A percentile compares a stretch with the other conserved stretches of the same genome.
phyloP scores from a whole-genome alignment of 2,113 vertebrate species.

The Butorides virescens region DNA sequence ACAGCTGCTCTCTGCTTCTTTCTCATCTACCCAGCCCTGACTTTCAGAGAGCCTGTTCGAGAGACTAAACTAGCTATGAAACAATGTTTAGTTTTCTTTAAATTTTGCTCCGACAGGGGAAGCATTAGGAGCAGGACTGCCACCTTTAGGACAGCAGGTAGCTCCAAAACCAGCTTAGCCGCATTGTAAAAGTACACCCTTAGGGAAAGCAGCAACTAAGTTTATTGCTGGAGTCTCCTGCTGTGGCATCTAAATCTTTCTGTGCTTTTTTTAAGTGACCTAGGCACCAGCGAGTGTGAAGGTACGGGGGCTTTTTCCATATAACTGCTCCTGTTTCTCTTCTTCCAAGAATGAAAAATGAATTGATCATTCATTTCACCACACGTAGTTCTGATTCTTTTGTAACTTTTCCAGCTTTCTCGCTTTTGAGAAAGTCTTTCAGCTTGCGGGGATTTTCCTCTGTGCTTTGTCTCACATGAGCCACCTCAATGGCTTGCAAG shows the following conservation, averaged over 20 bases:
- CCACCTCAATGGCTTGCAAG: not conserved
- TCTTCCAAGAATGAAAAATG: not conserved
- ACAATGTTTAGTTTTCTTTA: not conserved
- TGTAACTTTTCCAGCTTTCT: not conserved
- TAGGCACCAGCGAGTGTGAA: not conserved
- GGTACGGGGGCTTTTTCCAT: not conserved
- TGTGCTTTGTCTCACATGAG: not conserved
- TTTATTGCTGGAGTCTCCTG: not conserved
- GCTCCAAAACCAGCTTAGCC: not conserved
- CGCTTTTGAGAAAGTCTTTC: not conserved
- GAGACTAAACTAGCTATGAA: not conserved
- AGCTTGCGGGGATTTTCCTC: not conserved
- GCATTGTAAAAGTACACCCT: not conserved
- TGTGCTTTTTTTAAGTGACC: not conserved
- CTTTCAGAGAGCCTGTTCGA: not conserved
- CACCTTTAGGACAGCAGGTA: not conserved
- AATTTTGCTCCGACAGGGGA: not conserved
- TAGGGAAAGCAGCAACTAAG: not conserved
- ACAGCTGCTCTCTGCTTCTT: not conserved
- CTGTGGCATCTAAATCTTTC: not conserved
- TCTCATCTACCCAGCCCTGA: not conserved
- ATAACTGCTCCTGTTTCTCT: not conserved
- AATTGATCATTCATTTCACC: not conserved
- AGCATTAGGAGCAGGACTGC: not conserved
- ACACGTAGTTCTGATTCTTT: not conserved